Evolutionary conservation across 2,113 vertebrate genomes (phyloP).

Genomic region (Hassar affinis): DNA sequence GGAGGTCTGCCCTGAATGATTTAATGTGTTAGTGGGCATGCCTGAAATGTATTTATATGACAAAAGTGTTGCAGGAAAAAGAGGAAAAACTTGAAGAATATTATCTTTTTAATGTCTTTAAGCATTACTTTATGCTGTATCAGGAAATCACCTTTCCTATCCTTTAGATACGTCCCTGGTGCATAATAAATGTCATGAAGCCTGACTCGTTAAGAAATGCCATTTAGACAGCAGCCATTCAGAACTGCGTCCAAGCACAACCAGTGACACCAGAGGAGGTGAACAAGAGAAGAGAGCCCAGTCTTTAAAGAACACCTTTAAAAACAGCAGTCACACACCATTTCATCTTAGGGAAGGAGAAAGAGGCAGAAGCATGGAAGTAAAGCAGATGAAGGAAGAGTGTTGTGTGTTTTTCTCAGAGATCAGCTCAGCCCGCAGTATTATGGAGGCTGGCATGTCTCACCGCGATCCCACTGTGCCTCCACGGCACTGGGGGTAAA

Average conservation of each 20-base stretch:
- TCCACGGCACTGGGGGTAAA: conserved; percentile 32
- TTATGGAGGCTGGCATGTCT: conserved; percentile 42
- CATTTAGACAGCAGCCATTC: conserved; percentile 38
- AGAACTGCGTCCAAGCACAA: conserved; percentile 13
- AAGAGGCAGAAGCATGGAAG: conserved; percentile 38
- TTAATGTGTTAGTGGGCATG: conserved; percentile 41
- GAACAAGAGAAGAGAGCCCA: conserved; percentile 22
- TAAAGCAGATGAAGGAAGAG: conserved; percentile 33
- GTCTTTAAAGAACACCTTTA: conserved; percentile 44
- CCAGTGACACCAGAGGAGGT: conserved; percentile 25
- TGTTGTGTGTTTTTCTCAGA: conserved; percentile 34
- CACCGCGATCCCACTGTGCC: conserved; percentile 13
- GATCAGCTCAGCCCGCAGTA: conserved; percentile 11
- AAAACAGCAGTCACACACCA: conserved; percentile 44
- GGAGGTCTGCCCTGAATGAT: conserved; percentile 40
- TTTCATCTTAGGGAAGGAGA: conserved; percentile 44
- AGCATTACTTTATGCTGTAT: conserved; percentile 15
- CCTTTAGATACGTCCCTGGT: conserved; percentile 32
- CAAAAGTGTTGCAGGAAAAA: conserved; percentile 17
- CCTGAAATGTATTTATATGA: conserved; percentile 34
- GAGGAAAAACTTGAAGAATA: conserved; percentile 18
- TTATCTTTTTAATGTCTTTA: conserved; percentile 36
- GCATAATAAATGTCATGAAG: conserved; percentile 31
- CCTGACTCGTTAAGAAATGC: conserved; percentile 8
- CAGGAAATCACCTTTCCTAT: background rate